Evolutionary conservation across 2,113 vertebrate genomes (phyloP), one percentile per base, ranked within the genome.

Genomic region (Pseudorectes ferrugineus): DNA sequence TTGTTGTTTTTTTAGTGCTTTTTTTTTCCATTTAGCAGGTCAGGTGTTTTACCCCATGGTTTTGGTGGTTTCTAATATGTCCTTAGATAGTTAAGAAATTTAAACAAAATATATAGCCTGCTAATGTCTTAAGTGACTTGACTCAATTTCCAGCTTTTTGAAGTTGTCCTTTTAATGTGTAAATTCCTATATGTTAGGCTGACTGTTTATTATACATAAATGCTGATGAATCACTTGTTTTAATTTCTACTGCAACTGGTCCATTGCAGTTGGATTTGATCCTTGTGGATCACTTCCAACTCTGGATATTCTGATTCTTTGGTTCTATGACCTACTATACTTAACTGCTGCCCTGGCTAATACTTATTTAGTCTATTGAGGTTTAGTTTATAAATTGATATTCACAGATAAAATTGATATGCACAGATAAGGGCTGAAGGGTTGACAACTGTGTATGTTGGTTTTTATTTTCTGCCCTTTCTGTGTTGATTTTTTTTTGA

Each of bases 11-110:
- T 57, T 31, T 10, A 8, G 2, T 5, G 33, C n/a, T n/a, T 20
- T 78, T 58, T 42, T 52, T 2, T 4, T 4, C 29, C 13, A 15
- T 42, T 79, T 43, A 59, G 54, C 10, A 49, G 10, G 7, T 42
- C 33, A 49, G 10, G 2, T 18, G 65, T 62, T 65, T 28, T 5
- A 1, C 3, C 5, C 25, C 1, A 0, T 24, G 21, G 7, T 65
- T 86, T 78, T 67, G 31, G 36, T 73, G 16, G 14, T 55, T 87
- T 82, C 14, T 93, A 17, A 36, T 67, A 74, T 46, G 22, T 71
- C 83, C 31, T 54, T 57, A 83, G 63, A 33, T 57, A 40, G 11
- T 81, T 77, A 42, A 62, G 33, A 84, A 66, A 54, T 71, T 36
- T 24, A 62, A 85, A 63, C 16, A 40, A 29, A 92, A 63, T 12